A percentile compares a stretch with the other conserved stretches of the same genome.
Evolutionary conservation across 2,797 vertebrate species (phyloP).

Genomic region (Eulemur coronatus): DNA sequence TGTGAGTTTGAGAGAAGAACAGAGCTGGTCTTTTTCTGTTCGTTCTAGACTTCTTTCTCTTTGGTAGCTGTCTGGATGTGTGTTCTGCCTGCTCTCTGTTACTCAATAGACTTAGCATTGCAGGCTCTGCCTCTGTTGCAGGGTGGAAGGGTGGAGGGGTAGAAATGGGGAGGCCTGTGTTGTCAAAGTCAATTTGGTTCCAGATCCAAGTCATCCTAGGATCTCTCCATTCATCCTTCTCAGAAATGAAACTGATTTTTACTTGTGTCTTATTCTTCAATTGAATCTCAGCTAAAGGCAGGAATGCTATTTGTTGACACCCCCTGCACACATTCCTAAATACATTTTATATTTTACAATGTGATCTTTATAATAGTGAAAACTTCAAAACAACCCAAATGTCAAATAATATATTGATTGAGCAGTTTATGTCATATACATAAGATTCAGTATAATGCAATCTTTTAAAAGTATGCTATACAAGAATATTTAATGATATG

Average conservation of each 20-base stretch:
- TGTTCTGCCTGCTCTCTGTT: background rate
- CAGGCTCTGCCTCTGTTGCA: background rate
- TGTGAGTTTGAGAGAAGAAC: background rate
- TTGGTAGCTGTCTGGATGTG: background rate
- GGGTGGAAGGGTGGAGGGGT: background rate
- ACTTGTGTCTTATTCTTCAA: background rate
- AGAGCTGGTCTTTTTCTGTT: background rate
- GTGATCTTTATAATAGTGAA: background rate
- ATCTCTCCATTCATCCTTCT: background rate
- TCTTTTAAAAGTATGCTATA: background rate
- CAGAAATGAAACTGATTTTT: background rate
- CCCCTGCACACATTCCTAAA: background rate
- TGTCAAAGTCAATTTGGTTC: background rate
- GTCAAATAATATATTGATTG: background rate
- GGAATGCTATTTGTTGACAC: background rate
- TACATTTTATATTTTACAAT: slow-evolving; percentile 32
- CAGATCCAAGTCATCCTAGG: background rate
- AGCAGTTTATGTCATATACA: background rate
- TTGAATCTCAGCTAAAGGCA: background rate
- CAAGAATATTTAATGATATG: background rate
- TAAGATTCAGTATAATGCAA: background rate
- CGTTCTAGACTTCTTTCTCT: background rate
- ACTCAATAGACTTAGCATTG: background rate
- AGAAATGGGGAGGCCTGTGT: background rate
- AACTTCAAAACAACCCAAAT: background rate